Evolutionary conservation across 2,113 vertebrate species (phyloP), one percentile per base, ranked within the genome.

Genomic region (Oophaga pumilio): DNA sequence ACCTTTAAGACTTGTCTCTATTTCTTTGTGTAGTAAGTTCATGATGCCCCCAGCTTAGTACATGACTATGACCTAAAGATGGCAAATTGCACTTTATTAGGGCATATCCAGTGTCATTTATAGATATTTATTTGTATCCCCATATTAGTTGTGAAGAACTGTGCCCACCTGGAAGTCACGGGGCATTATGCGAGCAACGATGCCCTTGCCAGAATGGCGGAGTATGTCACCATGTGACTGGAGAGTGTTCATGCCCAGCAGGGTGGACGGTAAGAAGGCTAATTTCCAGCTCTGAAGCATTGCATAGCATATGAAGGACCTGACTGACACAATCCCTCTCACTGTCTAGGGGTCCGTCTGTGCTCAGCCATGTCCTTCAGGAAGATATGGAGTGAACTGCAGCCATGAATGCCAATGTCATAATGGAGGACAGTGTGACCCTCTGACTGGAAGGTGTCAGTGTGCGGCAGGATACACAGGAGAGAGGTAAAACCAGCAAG

Each of bases 151-250:
- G 98, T 8, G 98, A 97, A 90, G 97, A 99, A 89, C 95, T 92
- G 28, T 99, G 98, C 89, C 98, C 98, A 52, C 95, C 96, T 0
- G 98, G 98, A 86, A 99, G 97, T 85, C 98, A 99, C 0, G 98
- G 98, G 15, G 94, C 96, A n/a, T 97, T 98, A 91, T 99, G 98
- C 79, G 98, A 99, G 89, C 92, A 97, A 91, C 95, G 97, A 64
- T 99, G 98, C 91, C 98, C 98, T 60, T 99, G 98, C 93, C 98
- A 99, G 94, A 99, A 99, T 0, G 96, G 97, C 22, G 98, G 98
- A 7, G 94, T 94, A 33, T 99, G 98, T 88, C 98, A 99, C 92
- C 98, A 99, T 94, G 96, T 99, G 95, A 98, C 96, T 0, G 98
- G 98, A 56, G 98, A 98, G 90, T 99, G 98, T 90, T 94, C 97